phyloP scores from a whole-genome alignment of 2,888 invertebrate species.

The Neoascia interrupta region DNA sequence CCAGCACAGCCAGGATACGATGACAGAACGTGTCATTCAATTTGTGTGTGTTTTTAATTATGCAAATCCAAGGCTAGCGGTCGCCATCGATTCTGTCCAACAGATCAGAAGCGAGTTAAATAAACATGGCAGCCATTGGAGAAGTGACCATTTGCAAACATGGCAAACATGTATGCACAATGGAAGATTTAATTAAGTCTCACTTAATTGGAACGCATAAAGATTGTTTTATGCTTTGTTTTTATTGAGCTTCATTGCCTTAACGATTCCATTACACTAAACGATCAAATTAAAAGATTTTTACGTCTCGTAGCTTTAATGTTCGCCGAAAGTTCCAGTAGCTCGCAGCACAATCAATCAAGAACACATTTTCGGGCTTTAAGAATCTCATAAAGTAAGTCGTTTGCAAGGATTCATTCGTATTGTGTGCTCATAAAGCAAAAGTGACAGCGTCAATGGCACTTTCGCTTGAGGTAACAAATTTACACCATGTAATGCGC shows the following conservation, averaged over 20 bases:
- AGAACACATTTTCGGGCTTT: constrained; percentile 3
- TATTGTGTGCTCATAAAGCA: constrained; percentile 28
- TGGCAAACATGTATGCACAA: constrained; percentile 6
- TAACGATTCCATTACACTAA: not conserved
- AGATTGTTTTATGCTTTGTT: no score
- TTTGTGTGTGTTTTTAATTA: constrained; percentile 48
- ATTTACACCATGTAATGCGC: constrained; percentile 22
- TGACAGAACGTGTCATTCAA: constrained; percentile 41
- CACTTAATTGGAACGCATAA: constrained; percentile 15
- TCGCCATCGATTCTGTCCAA: not conserved
- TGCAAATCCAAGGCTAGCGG: constrained; percentile 30
- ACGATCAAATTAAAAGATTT: not conserved
- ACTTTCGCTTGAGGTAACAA: constrained; percentile 38
- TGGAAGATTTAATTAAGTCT: constrained; percentile 11
- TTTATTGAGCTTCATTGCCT: no score
- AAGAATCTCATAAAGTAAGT: constrained; percentile 4
- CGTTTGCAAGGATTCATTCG: constrained; percentile 20
- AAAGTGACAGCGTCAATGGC: constrained; percentile 51
- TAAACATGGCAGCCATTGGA: not conserved
- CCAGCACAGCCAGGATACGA: constrained; percentile 31
- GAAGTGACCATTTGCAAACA: constrained; percentile 22
- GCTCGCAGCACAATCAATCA: constrained; percentile 20
- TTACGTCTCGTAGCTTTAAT: no score
- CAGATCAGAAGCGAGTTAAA: not conserved
- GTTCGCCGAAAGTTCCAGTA: not conserved